These are phyloP conservation scores for Mugil cephalus DNA, from an alignment of 2,113 vertebrate species.

Conservation along the genomic window DNA sequence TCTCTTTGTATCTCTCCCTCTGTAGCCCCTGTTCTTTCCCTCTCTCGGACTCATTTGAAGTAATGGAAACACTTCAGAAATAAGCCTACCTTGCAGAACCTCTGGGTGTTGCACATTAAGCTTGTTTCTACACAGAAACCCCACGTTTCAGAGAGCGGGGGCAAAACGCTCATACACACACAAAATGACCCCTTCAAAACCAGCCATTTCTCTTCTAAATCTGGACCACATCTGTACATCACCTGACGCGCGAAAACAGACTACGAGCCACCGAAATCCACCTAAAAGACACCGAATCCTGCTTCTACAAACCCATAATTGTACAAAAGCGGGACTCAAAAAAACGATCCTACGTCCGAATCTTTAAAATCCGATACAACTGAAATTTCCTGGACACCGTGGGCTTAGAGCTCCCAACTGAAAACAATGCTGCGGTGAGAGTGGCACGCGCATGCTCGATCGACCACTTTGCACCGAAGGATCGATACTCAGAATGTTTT, in stretches of 20 bases:
- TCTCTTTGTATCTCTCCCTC: constrained; percentile 42
- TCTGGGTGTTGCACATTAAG: constrained; percentile 29
- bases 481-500: constrained; percentile 63
- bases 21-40: constrained; percentile 7
- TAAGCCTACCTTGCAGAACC: constrained; percentile 32
- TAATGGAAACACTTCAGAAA: constrained; percentile 71
- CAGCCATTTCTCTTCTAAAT: constrained; percentile 9
- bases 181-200: constrained; percentile 12
- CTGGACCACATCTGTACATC: constrained; percentile 13
- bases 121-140: not conserved
- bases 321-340: not conserved
- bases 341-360: not conserved
- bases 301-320: constrained; percentile 2
- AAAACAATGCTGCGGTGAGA: not conserved
- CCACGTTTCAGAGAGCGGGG: constrained; percentile 17
- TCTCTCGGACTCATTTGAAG: constrained; percentile 63
- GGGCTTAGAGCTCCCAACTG: not conserved
- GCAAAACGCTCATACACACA: constrained; percentile 11
- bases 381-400: not conserved
- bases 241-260: not conserved
- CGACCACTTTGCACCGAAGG: not conserved
- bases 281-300: not conserved
- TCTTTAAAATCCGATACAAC: not conserved
- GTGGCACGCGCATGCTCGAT: not conserved
- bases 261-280: not conserved